A percentile compares a stretch with the other conserved stretches of the same genome.
phyloP scores from a whole-genome alignment of 2,888 invertebrate species.

The Aleiodes alternator region DNA sequence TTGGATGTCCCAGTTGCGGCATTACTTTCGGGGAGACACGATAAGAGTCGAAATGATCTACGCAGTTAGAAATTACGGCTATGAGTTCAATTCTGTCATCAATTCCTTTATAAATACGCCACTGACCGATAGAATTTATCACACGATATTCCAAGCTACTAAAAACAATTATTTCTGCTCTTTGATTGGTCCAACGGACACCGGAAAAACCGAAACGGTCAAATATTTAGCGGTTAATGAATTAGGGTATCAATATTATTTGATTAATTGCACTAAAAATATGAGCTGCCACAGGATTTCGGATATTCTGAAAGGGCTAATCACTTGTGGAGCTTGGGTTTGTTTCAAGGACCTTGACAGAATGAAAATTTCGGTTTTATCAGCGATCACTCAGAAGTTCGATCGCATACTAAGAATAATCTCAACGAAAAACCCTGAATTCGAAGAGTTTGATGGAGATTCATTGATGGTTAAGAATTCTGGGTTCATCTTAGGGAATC shows the following conservation, averaged over 20 bases:
- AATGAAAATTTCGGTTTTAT: constrained; percentile 77
- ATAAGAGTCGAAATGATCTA: constrained; percentile 77
- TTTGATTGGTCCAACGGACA: constrained; percentile 76
- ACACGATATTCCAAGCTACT: constrained; percentile 79
- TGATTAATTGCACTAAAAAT: constrained; percentile 78
- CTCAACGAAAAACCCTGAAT: constrained; percentile 70
- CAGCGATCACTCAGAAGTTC: constrained; percentile 78
- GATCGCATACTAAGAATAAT: constrained; percentile 76
- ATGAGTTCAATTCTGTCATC: constrained; percentile 79
- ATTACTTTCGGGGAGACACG: constrained; percentile 77
- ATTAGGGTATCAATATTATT: constrained; percentile 78
- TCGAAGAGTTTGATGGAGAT: constrained; percentile 77
- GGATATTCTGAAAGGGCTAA: constrained; percentile 78
- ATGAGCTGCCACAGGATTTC: constrained; percentile 39
- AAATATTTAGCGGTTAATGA: constrained; percentile 78
- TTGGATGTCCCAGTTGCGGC: constrained; percentile 80
- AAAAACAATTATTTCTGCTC: constrained; percentile 77
- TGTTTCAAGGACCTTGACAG: constrained; percentile 79
- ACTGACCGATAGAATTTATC: constrained; percentile 78
- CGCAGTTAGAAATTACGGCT: constrained; percentile 78
- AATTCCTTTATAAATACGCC: constrained; percentile 75
- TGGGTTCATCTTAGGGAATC: constrained; percentile 79
- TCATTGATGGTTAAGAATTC: constrained; percentile 79
- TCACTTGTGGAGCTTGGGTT: constrained; percentile 79
- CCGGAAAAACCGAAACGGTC: constrained; percentile 78